These are phyloP conservation scores for Sinocyclocheilus rhinocerous DNA, from an alignment of 2,113 vertebrate species.

Conservation along the genomic window DNA sequence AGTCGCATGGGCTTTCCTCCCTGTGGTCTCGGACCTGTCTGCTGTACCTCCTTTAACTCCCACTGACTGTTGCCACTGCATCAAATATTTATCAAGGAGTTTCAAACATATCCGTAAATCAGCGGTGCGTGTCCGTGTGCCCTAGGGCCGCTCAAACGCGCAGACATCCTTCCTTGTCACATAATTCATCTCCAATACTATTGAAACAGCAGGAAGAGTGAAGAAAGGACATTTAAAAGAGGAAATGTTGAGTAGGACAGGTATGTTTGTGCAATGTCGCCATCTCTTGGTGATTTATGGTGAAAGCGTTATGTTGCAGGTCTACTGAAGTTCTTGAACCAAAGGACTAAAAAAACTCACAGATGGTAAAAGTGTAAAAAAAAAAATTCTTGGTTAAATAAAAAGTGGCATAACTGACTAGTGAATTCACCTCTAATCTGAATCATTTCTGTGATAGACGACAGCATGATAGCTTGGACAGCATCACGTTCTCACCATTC, in stretches of 20 bases:
- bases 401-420: not conserved
- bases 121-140: conserved; percentile 30
- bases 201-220: conserved; percentile 25
- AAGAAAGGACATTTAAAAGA: conserved; percentile 7
- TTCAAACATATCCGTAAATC: conserved; percentile 51
- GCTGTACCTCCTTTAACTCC: conserved; percentile 42
- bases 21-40: conserved; percentile 39
- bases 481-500: not conserved
- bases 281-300: conserved; percentile 72
- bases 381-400: not conserved
- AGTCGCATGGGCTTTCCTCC: conserved; percentile 36
- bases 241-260: not conserved
- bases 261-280: conserved; percentile 69
- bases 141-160: conserved; percentile 2
- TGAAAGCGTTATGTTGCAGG: not conserved
- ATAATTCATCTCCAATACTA: conserved; percentile 44
- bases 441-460: not conserved
- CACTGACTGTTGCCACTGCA: conserved; percentile 32
- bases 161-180: conserved; percentile 31
- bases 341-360: not conserved
- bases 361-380: no score
- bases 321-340: not conserved
- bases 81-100: conserved; percentile 55
- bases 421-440: not conserved
- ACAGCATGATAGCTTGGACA: no score